A percentile compares a stretch with the other conserved stretches of the same genome.
phyloP scores from a whole-genome alignment of 2,113 vertebrate species.

The Poeciliopsis occidentalis region DNA sequence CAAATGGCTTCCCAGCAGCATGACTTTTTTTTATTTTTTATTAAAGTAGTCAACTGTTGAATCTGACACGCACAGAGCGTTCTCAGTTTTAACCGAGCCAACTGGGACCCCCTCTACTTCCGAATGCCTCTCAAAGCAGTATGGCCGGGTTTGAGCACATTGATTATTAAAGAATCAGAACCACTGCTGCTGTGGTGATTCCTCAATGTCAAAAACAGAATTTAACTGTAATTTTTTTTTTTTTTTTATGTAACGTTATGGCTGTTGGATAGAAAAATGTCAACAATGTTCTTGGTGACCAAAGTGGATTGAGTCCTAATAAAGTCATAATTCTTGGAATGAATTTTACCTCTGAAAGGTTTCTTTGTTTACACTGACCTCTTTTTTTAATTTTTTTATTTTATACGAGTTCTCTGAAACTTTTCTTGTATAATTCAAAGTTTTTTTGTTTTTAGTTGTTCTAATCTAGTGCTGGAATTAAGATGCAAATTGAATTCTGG shows the following conservation, averaged over 20 bases:
- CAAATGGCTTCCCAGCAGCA: not conserved
- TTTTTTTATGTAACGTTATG: no score
- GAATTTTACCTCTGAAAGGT: not conserved
- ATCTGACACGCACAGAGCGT: not conserved
- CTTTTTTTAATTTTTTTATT: no score
- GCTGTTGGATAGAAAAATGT: no score
- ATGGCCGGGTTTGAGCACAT: not conserved
- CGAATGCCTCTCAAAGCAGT: not conserved
- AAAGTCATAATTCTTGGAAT: slow-evolving; percentile 72
- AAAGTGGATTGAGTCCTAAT: slow-evolving; percentile 71
- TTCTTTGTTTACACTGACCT: not conserved
- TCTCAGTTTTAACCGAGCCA: not conserved
- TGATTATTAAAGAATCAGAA: slow-evolving; percentile 32
- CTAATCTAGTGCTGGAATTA: no score
- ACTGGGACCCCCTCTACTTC: not conserved
- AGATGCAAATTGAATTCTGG: no score
- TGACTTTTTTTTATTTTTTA: slow-evolving; percentile 40
- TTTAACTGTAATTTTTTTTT: no score
- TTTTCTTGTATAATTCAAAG: no score
- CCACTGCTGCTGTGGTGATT: no score
- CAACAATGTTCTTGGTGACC: no score
- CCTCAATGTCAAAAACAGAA: not conserved
- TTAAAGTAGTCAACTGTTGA: not conserved
- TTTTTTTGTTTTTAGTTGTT: no score
- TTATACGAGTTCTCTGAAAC: no score